Evolutionary conservation across 2,888 invertebrate genomes (phyloP).

Genomic region (Gari tellinella): DNA sequence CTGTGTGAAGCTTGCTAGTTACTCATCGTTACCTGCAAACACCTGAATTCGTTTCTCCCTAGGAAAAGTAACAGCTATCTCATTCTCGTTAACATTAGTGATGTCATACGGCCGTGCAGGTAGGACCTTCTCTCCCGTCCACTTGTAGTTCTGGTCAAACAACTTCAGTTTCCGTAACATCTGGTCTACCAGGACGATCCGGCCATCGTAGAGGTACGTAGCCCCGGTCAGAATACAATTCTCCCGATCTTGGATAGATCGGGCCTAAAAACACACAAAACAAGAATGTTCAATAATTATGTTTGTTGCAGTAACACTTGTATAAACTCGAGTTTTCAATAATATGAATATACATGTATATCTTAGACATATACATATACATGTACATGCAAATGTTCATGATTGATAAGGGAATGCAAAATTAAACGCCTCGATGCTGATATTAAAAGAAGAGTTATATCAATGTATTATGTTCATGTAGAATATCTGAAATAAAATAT

Average conservation of each 20-base stretch:
- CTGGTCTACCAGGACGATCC: slow-evolving; percentile 60
- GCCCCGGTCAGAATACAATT: slow-evolving; percentile 65
- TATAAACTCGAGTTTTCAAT: too few relatives aligned
- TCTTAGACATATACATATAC: too few relatives aligned
- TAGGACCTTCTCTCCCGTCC: slow-evolving; percentile 65
- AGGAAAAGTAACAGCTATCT: slow-evolving; percentile 62
- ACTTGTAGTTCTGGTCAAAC: slow-evolving; percentile 63
- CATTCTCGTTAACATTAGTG: slow-evolving; percentile 56
- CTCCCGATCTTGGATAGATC: slow-evolving; percentile 59
- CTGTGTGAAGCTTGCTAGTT: too few relatives aligned
- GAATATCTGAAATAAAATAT: too few relatives aligned
- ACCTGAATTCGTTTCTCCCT: slow-evolving; percentile 64
- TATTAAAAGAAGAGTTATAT: too few relatives aligned
- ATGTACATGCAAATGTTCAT: too few relatives aligned
- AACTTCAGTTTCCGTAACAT: slow-evolving; percentile 63
- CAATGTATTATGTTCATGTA: too few relatives aligned
- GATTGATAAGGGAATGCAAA: too few relatives aligned
- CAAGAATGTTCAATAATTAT: too few relatives aligned
- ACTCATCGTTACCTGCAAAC: slow-evolving; percentile 49
- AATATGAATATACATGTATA: too few relatives aligned
- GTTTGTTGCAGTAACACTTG: too few relatives aligned
- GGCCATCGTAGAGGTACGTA: slow-evolving; percentile 52
- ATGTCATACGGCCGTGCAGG: slow-evolving; percentile 63
- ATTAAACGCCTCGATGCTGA: too few relatives aligned
- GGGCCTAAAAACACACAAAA: slow-evolving; percentile 40